Conservation (phyloP, 2,113 vertebrate genomes). For the Dendrocopos noguchii region DNA sequence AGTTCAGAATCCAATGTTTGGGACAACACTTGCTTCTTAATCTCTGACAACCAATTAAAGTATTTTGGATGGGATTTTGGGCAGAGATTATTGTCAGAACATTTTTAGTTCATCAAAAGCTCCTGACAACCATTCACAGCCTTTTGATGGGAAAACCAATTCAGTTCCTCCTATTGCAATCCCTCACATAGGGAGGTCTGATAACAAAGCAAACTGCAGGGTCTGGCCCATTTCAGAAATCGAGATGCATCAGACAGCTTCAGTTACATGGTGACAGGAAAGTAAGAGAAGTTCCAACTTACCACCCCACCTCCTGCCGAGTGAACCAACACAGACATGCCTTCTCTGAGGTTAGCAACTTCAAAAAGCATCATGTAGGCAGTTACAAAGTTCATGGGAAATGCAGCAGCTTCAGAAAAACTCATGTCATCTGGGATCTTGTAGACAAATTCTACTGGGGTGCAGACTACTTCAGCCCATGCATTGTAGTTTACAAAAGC, state of each 20-base stretch:
- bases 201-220: neutral
- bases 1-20: neutral
- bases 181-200: neutral
- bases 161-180: neutral
- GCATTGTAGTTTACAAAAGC: constrained; percentile 95
- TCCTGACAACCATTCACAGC: neutral
- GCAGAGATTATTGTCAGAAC: neutral
- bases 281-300: constrained; percentile 63
- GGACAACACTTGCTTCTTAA: neutral
- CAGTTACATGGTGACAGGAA: neutral
- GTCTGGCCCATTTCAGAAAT: neutral
- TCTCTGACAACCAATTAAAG: neutral
- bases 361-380: constrained; percentile 99
- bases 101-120: neutral
- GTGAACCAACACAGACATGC: constrained; percentile 97
- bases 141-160: neutral
- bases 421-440: constrained; percentile 96
- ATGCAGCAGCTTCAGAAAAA: constrained; percentile 92
- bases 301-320: constrained; percentile 96
- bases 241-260: neutral
- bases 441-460: constrained; percentile 91
- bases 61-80: rapidly evolving
- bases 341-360: constrained; percentile 93
- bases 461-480: constrained; percentile 98
- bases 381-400: constrained; percentile 96